These are phyloP conservation scores for Dasysyrphus tricinctus DNA, from an alignment of 2,888 invertebrate species.

Conservation along the genomic window DNA sequence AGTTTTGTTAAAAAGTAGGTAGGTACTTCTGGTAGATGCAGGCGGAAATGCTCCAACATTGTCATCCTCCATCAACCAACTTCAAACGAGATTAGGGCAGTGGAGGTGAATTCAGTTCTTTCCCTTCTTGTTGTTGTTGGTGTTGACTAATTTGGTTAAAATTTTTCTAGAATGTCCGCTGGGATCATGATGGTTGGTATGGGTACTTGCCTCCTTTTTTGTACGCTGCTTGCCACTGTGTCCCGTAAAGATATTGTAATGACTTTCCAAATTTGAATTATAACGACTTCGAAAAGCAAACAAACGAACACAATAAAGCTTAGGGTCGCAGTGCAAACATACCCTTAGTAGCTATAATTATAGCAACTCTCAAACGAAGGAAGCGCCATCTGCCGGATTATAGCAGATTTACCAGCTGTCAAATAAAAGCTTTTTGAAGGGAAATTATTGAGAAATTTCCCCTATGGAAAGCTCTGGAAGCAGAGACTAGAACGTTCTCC, in stretches of 20 bases:
- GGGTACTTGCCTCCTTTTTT: slow-evolving; percentile 93
- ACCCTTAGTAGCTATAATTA: no score
- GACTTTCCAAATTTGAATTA: no score
- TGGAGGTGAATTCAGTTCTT: slow-evolving; percentile 62
- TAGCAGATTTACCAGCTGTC: no score
- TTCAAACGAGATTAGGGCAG: slow-evolving; percentile 3
- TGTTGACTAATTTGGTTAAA: slow-evolving; percentile 92
- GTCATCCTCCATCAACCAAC: slow-evolving; percentile 27
- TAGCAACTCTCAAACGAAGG: no score
- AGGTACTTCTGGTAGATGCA: slow-evolving; percentile 13
- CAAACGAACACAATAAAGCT: no score
- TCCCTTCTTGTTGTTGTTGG: slow-evolving; percentile 90
- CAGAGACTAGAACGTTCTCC: no score
- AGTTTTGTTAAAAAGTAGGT: neutral
- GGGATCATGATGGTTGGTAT: slow-evolving; percentile 96
- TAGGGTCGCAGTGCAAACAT: no score
- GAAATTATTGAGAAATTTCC: no score
- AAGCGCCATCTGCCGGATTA: no score
- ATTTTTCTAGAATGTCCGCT: slow-evolving; percentile 97
- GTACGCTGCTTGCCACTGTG: slow-evolving; percentile 96
- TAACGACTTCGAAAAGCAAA: no score
- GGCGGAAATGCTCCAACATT: slow-evolving; percentile 31
- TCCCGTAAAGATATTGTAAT: slow-evolving; percentile 91
- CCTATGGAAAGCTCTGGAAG: no score
- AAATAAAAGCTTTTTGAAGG: no score